Base-by-base conservation (phyloP, 1,140 invertebrate species). In the Andricus grossulariae region DNA sequence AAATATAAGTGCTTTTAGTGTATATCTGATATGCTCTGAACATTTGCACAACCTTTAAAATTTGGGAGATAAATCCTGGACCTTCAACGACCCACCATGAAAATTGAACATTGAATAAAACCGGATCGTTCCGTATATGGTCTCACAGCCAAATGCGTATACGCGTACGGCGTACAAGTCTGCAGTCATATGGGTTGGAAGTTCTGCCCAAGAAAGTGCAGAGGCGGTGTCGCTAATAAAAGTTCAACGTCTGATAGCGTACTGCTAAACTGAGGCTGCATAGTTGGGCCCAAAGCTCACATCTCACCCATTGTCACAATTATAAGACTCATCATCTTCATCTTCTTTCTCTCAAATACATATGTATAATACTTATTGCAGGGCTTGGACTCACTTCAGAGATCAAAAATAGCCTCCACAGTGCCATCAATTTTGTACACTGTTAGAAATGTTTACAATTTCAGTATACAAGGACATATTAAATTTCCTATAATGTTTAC, bases 91-190 rank as follows among this genome's bases (percentile, higher is more conserved):
- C 51, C 66, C 74, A 75, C 72, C 45, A 75, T 60, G 39, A 45
- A 45, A 1, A 45, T 45, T 66, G 54, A 74, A 71, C 60, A 73
- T 50, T 49, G 71, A 76, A 84, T 45, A 45, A 45, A 45, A 84
- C 78, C 78, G 79, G 82, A 82, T 82, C 74, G 74, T 78, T 73
- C 80, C 76, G 73, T 79, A 84, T 82, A 82, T 79, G 80, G 80
- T 55, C 70, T 77, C 52, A 57, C 71, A 72, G 75, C 57, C 76
- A 74, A 77, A 71, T 71, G 71, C 54, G 21, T 66, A 70, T 74
- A 50, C 71, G 60, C 71, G 60, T 25, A 25, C 25, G 25, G 25
- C 25, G 25, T 32, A 32, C 25, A 32, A 32, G 25, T 71, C 50
- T 71, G 71, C 21, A 73, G 45, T 60, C 54, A 49, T 57, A 75